Conservation (phyloP, 1,140 invertebrate genomes). For the Schlechtendalia chinensis region DNA sequence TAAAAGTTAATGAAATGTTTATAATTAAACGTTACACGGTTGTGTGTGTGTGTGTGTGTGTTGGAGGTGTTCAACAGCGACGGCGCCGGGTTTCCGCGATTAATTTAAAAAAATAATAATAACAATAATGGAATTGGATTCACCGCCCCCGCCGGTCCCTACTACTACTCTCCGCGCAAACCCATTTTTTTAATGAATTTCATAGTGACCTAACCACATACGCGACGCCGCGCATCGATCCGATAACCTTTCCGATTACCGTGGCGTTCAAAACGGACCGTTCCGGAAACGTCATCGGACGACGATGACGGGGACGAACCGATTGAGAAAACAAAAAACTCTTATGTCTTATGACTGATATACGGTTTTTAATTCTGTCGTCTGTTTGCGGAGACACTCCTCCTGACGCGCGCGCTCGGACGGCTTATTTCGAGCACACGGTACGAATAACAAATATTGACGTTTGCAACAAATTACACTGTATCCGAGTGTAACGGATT, state of each 20-base stretch:
- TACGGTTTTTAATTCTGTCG: too few relatives aligned
- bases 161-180: not conserved
- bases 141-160: not conserved
- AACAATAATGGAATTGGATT: slow-evolving; percentile 49
- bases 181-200: slow-evolving; percentile 43
- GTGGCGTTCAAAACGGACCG: slow-evolving; percentile 12
- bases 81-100: slow-evolving; percentile 46
- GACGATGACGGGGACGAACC: too few relatives aligned
- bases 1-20: slow-evolving; percentile 50
- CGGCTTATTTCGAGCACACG: too few relatives aligned
- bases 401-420: too few relatives aligned
- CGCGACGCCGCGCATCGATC: slow-evolving; percentile 15
- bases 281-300: slow-evolving; percentile 28
- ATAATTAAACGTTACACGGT: slow-evolving; percentile 44
- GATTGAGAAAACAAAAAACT: too few relatives aligned
- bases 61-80: slow-evolving; percentile 33
- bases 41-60: too few relatives aligned
- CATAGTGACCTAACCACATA: not conserved
- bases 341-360: too few relatives aligned
- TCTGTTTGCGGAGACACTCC: too few relatives aligned
- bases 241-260: slow-evolving; percentile 19
- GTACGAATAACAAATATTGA: too few relatives aligned
- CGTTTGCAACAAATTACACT: too few relatives aligned
- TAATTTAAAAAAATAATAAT: slow-evolving; percentile 50
- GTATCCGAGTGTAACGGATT: too few relatives aligned